A percentile compares a stretch with the other conserved stretches of the same genome.
Conservation (phyloP, 2,797 vertebrate genomes). For the Melanotaenia boesemani region DNA sequence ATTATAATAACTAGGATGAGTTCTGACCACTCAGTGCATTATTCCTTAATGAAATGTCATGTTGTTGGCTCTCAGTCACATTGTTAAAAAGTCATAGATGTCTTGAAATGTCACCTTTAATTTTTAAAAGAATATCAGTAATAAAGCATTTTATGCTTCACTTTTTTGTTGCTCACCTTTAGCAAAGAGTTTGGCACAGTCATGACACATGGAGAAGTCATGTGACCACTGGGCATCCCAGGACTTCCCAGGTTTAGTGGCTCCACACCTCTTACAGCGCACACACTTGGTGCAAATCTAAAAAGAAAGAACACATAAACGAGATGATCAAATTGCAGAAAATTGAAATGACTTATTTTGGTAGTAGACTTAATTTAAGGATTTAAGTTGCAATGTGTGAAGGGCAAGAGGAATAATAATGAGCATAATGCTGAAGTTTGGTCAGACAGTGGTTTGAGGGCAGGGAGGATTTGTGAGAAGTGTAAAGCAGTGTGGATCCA, state of each 20-base stretch:
- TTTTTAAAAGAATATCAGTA: not conserved
- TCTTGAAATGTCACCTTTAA: constrained; percentile 1
- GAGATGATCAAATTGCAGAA: constrained; percentile 6
- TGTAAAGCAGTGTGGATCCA: constrained; percentile 33
- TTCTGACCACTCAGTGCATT: not conserved
- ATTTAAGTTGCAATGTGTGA: constrained; percentile 34
- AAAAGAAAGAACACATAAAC: constrained; percentile 21
- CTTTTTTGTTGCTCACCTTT: constrained; percentile 87
- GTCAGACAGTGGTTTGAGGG: constrained; percentile 12
- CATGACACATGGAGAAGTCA: constrained; percentile 98
- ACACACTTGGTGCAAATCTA: constrained; percentile 99
- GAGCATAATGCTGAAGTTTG: constrained; percentile 33
- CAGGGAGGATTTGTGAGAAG: not conserved
- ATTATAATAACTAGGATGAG: constrained; percentile 2
- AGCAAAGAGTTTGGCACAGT: constrained; percentile 98
- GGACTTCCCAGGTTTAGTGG: constrained; percentile 97
- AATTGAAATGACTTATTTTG: constrained; percentile 24
- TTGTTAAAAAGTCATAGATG: not conserved
- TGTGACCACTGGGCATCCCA: constrained; percentile 99
- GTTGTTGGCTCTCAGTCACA: not conserved
- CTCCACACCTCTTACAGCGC: constrained; percentile 96
- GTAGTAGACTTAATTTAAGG: not conserved
- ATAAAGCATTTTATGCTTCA: not conserved
- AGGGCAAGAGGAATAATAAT: constrained; percentile 16
- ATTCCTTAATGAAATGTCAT: not conserved